Percentiles rank a stretch among this genome's conserved stretches.
phyloP scores from a whole-genome alignment of 2,888 invertebrate genomes.

The Oxycera nigricornis region DNA sequence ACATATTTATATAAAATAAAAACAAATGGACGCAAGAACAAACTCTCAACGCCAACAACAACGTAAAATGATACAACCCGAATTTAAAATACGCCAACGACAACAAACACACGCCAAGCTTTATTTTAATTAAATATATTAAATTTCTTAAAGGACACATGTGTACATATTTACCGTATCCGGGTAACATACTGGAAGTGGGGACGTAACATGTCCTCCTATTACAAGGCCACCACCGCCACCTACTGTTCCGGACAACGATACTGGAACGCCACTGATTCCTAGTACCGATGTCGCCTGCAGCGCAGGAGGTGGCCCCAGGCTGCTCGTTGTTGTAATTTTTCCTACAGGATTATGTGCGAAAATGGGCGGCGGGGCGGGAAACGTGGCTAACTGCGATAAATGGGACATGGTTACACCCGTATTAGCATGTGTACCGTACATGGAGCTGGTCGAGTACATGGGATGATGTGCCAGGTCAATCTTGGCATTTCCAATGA shows the following conservation, averaged over 20 bases:
- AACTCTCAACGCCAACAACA: too few relatives aligned
- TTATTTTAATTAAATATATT: neutral
- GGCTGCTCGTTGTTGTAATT: slow-evolving; percentile 52
- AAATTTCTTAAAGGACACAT: neutral
- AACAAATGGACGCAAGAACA: too few relatives aligned
- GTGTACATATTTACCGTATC: slow-evolving; percentile 59
- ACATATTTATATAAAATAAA: too few relatives aligned
- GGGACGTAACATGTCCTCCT: slow-evolving; percentile 36
- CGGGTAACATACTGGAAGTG: slow-evolving; percentile 52
- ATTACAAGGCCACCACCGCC: slow-evolving; percentile 17
- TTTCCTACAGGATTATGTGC: slow-evolving; percentile 53
- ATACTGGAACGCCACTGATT: slow-evolving; percentile 13
- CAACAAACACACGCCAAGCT: too few relatives aligned
- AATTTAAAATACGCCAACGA: too few relatives aligned
- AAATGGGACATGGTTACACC: slow-evolving; percentile 63
- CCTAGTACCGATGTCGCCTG: slow-evolving; percentile 26
- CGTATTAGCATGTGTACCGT: slow-evolving; percentile 59
- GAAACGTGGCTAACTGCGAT: slow-evolving; percentile 62
- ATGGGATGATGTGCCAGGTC: slow-evolving; percentile 62
- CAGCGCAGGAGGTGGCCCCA: slow-evolving; percentile 17
- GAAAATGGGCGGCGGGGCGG: slow-evolving; percentile 58
- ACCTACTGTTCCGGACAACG: slow-evolving; percentile 25
- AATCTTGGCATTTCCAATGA: too few relatives aligned
- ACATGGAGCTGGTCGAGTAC: slow-evolving; percentile 62
- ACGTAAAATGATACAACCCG: too few relatives aligned